phyloP scores from a whole-genome alignment of 2,797 vertebrate genomes.

The Hydrolagus colliei region DNA sequence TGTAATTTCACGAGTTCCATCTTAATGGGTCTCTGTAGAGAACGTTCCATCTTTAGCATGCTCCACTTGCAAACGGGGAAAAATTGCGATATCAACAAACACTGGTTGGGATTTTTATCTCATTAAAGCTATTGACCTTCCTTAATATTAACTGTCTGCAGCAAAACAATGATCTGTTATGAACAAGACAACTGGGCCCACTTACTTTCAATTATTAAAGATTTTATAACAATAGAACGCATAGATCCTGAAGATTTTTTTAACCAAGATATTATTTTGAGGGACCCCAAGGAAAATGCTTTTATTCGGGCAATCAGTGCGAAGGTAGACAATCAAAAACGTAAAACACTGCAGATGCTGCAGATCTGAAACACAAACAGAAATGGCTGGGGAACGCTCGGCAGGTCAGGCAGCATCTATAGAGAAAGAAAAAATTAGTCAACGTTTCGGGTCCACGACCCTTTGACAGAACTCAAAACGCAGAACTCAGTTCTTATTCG shows the following conservation, averaged over 20 bases:
- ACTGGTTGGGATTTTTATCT: not conserved
- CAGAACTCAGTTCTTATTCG: no score
- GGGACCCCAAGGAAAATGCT: not conserved
- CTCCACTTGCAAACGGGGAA: not conserved
- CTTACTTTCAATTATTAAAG: not conserved
- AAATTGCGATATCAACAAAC: conserved; percentile 3
- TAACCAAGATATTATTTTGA: not conserved
- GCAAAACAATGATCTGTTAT: not conserved
- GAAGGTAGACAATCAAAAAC: no score
- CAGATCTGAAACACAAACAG: no score
- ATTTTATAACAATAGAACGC: not conserved
- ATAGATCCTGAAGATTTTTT: no score
- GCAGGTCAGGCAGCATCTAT: no score
- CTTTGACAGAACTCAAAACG: no score
- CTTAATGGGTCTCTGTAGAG: conserved; percentile 6
- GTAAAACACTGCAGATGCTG: no score
- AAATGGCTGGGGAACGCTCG: no score
- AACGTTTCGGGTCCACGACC: no score
- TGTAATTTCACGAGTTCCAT: not conserved
- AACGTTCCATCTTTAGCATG: not conserved
- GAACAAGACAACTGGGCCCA: not conserved
- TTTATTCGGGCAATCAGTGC: not conserved
- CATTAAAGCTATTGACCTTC: not conserved
- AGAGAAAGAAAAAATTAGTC: no score
- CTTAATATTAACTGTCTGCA: not conserved